Percentiles rank a stretch among this genome's conserved stretches.
Conservation (phyloP, 2,888 invertebrate genomes). For the Drosophila mimica region DNA sequence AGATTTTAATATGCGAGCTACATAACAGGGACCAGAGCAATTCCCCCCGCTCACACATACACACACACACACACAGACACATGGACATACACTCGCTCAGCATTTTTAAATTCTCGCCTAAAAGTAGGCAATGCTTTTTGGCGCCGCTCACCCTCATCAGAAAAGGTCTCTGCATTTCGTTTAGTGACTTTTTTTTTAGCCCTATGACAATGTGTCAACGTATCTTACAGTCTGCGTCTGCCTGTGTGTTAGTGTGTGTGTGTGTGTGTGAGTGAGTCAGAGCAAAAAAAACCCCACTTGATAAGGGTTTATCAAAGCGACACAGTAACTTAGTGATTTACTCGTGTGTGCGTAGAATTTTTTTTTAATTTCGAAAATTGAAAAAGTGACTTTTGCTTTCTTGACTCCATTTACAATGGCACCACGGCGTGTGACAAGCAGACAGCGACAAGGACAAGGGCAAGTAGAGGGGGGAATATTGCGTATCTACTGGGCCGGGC, state of each 20-base stretch:
- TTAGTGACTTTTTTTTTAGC: conserved; percentile 69
- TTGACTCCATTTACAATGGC: conserved; percentile 63
- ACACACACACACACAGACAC: not conserved
- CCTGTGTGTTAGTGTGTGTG: conserved; percentile 13
- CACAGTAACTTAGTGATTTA: conserved; percentile 82
- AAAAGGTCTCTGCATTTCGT: conserved; percentile 66
- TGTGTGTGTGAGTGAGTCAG: conserved; percentile 23
- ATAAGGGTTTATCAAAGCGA: conserved; percentile 82
- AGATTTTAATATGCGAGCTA: conserved; percentile 81
- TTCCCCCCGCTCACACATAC: conserved; percentile 14
- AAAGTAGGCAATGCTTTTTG: conserved; percentile 73
- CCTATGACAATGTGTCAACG: conserved; percentile 80
- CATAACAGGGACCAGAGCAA: conserved; percentile 56
- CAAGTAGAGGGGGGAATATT: not conserved
- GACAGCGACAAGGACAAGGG: conserved; percentile 33
- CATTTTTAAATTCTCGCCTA: conserved; percentile 71
- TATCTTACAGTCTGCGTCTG: conserved; percentile 37
- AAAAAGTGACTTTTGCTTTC: conserved; percentile 83
- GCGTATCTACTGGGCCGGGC: conserved; percentile 29
- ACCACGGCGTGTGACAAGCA: conserved; percentile 50
- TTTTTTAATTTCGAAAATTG: conserved; percentile 80
- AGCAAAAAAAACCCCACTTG: conserved; percentile 62
- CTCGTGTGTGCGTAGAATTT: conserved; percentile 69
- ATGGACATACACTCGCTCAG: conserved; percentile 16
- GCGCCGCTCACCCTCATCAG: conserved; percentile 69